Base-by-base conservation (phyloP, 2,888 invertebrate genomes). In the Polietes domitor region DNA sequence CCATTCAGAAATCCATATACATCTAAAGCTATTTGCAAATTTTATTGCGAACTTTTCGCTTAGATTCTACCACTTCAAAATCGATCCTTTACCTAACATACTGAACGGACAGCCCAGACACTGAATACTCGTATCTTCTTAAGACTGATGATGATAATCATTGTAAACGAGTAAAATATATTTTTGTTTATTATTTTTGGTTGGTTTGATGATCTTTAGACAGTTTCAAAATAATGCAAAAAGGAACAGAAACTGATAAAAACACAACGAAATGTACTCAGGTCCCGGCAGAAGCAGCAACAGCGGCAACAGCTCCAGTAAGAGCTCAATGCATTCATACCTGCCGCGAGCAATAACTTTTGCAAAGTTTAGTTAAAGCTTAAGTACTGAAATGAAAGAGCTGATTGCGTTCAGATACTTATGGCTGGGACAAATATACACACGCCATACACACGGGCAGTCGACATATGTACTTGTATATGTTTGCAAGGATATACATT, bases 271-370 rank as follows among this genome's bases (percentile, higher is more conserved):
- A 28, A 65, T 37, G 37, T 19, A 19, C 41, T n/a, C 68, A 68
- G 24, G 28, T 17, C 15, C 28, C 12, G 61, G 15, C 61, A 26
- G 26, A 12, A 15, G 15, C 58, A 17, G 19, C 61, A 17, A 63
- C 12, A 32, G 9, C 37, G n/a, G 32, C 32, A n/a, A n/a, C n/a
- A n/a, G n/a, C n/a, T n/a, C n/a, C n/a, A n/a, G n/a, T n/a, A 7
- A 37, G 37, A 1, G 6, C 21, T 37, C 19, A 37, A 21, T 68
- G 12, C 43, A 68, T 68, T 68, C 43, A 12, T 76, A 72, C 73
- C 78, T 81, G 84, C 84, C 81, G 76, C 73, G 76, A 81, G 84
- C 84, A 81, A 81, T 84, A 84, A 72, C 50, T 58, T 58, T 55
- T 73, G 19, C 75, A 68, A 76, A 72, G 74, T 76, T 78, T 81